Percentiles rank a stretch among this genome's conserved stretches.
phyloP scores from a whole-genome alignment of 2,113 vertebrate genomes.

The Pseudopodoces humilis region DNA sequence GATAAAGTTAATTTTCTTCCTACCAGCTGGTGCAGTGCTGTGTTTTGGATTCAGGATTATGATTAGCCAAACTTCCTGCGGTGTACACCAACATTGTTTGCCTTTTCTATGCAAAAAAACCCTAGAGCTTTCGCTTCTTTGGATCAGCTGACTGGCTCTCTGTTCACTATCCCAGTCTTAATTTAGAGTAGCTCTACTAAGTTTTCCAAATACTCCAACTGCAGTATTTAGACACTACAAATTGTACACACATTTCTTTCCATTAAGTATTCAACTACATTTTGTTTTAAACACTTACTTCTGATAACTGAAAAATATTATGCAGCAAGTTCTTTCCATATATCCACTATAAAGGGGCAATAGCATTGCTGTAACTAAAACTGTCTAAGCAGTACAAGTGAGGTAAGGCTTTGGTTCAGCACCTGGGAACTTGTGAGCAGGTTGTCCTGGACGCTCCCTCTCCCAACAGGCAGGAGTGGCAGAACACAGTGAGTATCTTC shows the following conservation, averaged over 20 bases:
- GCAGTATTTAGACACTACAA: neutral
- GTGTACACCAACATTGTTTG: neutral
- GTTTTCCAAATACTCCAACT: neutral
- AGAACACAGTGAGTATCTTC: neutral
- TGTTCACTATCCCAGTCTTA: neutral
- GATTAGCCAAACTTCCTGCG: neutral
- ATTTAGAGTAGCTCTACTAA: neutral
- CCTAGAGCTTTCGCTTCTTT: neutral
- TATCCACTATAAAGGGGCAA: neutral
- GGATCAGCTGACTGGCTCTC: neutral
- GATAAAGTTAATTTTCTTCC: neutral
- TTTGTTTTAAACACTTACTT: neutral
- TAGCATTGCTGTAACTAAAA: neutral
- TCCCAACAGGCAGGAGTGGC: neutral
- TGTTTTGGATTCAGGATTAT: neutral
- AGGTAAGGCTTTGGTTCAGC: neutral
- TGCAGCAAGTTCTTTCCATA: neutral
- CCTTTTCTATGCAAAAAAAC: neutral
- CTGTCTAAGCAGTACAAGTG: rapidly evolving
- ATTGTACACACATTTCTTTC: neutral
- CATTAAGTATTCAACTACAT: neutral
- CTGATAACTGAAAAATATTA: neutral
- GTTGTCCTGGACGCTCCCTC: neutral
- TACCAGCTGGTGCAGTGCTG: neutral
- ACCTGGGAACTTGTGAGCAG: neutral